Evolutionary conservation across 64 coral and sea anemone genomes (phyloP), one percentile per base, ranked within the genome.

Genomic region (Stichodactyla helianthus): DNA sequence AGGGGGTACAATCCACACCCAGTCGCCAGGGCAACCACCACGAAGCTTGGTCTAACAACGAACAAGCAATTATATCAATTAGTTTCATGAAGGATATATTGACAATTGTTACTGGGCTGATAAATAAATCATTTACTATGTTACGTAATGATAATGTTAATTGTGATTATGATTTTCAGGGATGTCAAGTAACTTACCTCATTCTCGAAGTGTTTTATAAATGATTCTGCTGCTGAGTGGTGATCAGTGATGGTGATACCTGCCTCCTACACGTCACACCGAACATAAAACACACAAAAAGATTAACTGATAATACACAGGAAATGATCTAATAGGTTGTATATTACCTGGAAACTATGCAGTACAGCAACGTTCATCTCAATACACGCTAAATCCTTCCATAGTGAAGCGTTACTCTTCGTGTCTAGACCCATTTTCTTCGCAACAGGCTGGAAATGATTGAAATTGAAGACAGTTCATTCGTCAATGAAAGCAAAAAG

Each of bases 1-100:
- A 25, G 94, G 94, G 28, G 94, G 94, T 0, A 95, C 94, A 78
- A 95, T 89, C 94, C 94, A 95, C 63, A 95, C 94, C 94, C 94
- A 95, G 79, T 95, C 94, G 50, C 86, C 94, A 6, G 94, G 94
- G 26, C 90, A 92, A 5, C 94, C 94, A 20, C 94, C 94, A 20
- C 94, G 94, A 6, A 92, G 65, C 62, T 92, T 92, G 50, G 77
- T 76, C 94, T 95, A 78, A 54, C 0, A 16, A n/a, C 52, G 6
- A 81, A 81, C 35, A 44, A 44, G 35, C 1, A 44, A 22, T 20
- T 19, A 71, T 17, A 71, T 71, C 19, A 71, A 8, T 16, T 71
- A 71, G 35, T 44, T 44, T 1, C 35, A 1, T 44, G 35, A 44
- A 44, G 35, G 4, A 44, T 44, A 44, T 44, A 44, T 44, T 44